phyloP scores from a whole-genome alignment of 2,797 vertebrate species.

The Urocyon cinereoargenteus region DNA sequence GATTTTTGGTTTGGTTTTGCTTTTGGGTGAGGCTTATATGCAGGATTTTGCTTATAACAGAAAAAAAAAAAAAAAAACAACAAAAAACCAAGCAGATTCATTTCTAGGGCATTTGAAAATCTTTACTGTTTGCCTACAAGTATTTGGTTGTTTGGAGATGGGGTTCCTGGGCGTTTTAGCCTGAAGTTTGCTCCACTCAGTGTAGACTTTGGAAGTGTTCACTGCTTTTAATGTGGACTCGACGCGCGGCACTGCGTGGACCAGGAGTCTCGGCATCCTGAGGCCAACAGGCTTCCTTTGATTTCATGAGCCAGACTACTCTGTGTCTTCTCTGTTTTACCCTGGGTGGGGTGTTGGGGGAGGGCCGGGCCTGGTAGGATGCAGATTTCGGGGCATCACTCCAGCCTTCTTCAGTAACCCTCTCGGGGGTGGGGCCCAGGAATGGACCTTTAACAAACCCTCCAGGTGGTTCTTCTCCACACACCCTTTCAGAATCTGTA shows the following conservation, averaged over 20 bases:
- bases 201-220: neutral
- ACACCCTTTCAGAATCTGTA: neutral
- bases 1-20: neutral
- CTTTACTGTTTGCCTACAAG: neutral
- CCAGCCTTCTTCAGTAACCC: neutral
- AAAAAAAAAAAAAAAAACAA: no score
- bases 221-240: neutral
- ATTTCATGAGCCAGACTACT: neutral
- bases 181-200: neutral
- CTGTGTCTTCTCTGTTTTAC: neutral
- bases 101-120: neutral
- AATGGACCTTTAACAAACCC: neutral
- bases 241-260: neutral
- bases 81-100: neutral
- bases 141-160: neutral
- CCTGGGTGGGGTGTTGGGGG: rapidly evolving
- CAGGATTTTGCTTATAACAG: neutral
- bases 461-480: neutral
- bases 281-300: neutral
- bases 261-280: neutral
- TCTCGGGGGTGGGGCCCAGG: neutral
- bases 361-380: neutral
- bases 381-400: neutral
- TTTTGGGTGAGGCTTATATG: neutral
- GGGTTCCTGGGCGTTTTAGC: neutral